Evolutionary conservation across 1,140 invertebrate genomes (phyloP).

Genomic region (Drosophila mayri): DNA sequence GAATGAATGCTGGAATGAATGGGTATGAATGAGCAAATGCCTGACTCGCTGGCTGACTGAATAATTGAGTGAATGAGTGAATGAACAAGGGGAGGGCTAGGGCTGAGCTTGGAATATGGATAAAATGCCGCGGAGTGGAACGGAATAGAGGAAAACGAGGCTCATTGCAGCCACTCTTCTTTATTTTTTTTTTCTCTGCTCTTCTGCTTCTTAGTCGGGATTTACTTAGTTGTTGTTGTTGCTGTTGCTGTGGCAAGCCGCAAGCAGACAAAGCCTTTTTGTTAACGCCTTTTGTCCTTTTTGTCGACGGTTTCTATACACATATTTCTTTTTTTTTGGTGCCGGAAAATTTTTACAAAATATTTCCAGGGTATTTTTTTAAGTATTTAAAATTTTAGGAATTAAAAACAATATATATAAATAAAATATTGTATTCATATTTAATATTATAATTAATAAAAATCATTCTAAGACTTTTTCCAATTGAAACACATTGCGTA

Average conservation of each 20-base stretch:
- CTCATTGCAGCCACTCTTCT: conserved; percentile 34
- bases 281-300: conserved; percentile 49
- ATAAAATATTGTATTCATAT: neutral
- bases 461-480: neutral
- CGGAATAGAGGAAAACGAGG: conserved; percentile 30
- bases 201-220: conserved; percentile 40
- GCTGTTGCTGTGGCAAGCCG: conserved; percentile 47
- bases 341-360: neutral
- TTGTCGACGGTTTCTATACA: conserved; percentile 29
- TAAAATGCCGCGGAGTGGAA: conserved; percentile 20
- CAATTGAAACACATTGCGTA: neutral
- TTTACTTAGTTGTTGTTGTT: conserved; percentile 11
- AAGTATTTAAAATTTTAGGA: neutral
- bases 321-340: conserved; percentile 4
- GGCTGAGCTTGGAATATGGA: neutral
- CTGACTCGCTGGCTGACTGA: conserved; percentile 31
- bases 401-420: neutral
- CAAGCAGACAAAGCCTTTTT: conserved; percentile 66
- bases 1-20: conserved; percentile 39
- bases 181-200: conserved; percentile 17
- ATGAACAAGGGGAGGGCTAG: conserved; percentile 31
- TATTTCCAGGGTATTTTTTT: neutral
- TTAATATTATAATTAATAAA: neutral
- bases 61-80: conserved; percentile 29
- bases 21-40: conserved; percentile 46